Conservation (phyloP, 2,888 invertebrate species). For the Epirrita christyi region DNA sequence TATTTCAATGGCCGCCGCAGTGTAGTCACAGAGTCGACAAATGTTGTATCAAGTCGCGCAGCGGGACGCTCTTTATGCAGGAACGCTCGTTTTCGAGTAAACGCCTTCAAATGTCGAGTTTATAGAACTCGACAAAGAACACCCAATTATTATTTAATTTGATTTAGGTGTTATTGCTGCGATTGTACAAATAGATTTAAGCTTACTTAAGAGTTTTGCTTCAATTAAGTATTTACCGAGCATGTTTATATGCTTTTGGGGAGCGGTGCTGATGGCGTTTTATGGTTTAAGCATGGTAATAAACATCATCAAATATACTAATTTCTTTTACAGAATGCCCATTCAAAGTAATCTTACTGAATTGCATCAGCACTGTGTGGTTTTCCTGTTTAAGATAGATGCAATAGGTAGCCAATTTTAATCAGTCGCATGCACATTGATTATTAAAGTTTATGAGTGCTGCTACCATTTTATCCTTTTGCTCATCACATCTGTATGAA, state of each 20-base stretch:
- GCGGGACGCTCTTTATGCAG: slow-evolving; percentile 28
- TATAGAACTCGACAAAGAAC: slow-evolving; percentile 33
- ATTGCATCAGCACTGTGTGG: no score
- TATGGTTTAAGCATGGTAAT: no score
- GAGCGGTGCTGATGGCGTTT: background rate
- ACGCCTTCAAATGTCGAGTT: slow-evolving; percentile 27
- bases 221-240: no score
- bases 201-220: no score
- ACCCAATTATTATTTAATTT: slow-evolving; percentile 37
- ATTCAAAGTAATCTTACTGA: no score
- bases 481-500: slow-evolving; percentile 11
- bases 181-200: slow-evolving; percentile 22
- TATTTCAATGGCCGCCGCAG: slow-evolving; percentile 2
- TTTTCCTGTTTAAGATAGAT: no score
- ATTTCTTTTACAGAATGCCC: no score
- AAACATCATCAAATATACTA: no score
- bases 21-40: slow-evolving; percentile 7
- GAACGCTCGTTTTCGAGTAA: slow-evolving; percentile 13
- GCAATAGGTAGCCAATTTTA: no score
- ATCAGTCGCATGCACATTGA: background rate
- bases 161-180: slow-evolving; percentile 31
- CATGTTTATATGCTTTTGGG: no score
- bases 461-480: slow-evolving; percentile 11
- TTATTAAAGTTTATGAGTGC: slow-evolving; percentile 6
- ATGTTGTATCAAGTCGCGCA: slow-evolving; percentile 19